Evolutionary conservation across 1,140 invertebrate genomes (phyloP).

Genomic region (Neotoxoptera formosana): DNA sequence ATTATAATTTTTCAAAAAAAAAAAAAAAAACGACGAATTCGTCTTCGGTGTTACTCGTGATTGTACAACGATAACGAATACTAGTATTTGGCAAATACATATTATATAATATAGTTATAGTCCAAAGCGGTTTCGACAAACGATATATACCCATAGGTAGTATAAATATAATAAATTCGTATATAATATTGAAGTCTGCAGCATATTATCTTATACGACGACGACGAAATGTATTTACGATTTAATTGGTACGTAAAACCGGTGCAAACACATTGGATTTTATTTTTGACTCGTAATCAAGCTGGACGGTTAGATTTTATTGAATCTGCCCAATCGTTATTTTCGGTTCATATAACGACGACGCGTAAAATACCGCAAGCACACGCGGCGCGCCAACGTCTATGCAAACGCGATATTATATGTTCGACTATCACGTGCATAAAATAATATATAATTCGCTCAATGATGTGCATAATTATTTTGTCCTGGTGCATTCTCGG

Average conservation of each 20-base stretch:
- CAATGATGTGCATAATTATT: not conserved
- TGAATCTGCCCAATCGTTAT: slow-evolving; percentile 19
- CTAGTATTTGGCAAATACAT: not conserved
- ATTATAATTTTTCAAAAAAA: not conserved
- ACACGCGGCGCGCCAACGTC: not conserved
- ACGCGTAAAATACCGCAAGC: not conserved
- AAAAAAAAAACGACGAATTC: not conserved
- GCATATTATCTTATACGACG: not conserved
- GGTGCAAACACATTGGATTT: not conserved
- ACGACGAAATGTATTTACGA: no score
- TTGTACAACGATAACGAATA: not conserved
- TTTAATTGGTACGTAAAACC: slow-evolving; percentile 3
- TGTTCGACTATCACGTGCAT: not conserved
- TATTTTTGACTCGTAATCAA: slow-evolving; percentile 5
- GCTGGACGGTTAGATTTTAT: slow-evolving; percentile 12
- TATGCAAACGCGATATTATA: not conserved
- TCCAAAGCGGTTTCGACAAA: not conserved
- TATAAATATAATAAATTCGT: no score
- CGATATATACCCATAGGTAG: not conserved
- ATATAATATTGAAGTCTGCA: not conserved
- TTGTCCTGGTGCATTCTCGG: not conserved
- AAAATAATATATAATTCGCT: no score
- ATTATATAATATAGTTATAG: not conserved
- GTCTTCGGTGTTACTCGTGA: not conserved
- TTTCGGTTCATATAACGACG: slow-evolving; percentile 5